phyloP scores from a whole-genome alignment of 2,888 invertebrate species.

The Sphaeridia pumilis region DNA sequence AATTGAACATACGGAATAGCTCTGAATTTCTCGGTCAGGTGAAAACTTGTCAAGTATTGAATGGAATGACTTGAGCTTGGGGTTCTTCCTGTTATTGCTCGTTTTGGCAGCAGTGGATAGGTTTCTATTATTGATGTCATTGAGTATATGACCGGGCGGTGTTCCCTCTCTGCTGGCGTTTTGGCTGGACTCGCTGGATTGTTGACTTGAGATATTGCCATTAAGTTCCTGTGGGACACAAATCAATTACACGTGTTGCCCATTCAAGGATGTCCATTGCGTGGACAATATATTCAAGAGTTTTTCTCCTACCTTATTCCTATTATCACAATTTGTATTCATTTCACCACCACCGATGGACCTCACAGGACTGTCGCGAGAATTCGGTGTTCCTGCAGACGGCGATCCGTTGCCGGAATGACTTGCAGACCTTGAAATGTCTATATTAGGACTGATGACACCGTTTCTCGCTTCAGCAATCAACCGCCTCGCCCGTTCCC shows the following conservation, averaged over 20 bases:
- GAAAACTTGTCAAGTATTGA: constrained; percentile 41
- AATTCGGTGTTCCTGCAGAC: constrained; percentile 21
- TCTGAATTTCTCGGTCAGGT: constrained; percentile 42
- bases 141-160: constrained; percentile 1
- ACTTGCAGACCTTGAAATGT: constrained; percentile 33
- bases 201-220: constrained; percentile 43
- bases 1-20: constrained; percentile 11
- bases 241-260: too few relatives aligned
- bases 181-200: constrained; percentile 17
- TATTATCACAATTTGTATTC: constrained; percentile 34
- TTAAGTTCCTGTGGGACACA: constrained; percentile 45
- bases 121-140: constrained; percentile 24
- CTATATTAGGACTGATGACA: constrained; percentile 40
- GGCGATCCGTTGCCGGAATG: constrained; percentile 31
- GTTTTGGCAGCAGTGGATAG: constrained; percentile 19
- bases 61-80: constrained; percentile 52
- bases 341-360: constrained; percentile 19
- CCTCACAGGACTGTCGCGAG: constrained; percentile 31
- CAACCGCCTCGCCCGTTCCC: constrained; percentile 76
- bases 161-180: constrained; percentile 1
- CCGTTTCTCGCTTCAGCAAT: constrained; percentile 74
- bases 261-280: too few relatives aligned
- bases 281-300: too few relatives aligned
- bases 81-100: constrained; percentile 21
- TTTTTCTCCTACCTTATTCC: constrained; percentile 29